Conservation (phyloP, 2,797 vertebrate genomes). For the Enteromius afrohamiltoni region DNA sequence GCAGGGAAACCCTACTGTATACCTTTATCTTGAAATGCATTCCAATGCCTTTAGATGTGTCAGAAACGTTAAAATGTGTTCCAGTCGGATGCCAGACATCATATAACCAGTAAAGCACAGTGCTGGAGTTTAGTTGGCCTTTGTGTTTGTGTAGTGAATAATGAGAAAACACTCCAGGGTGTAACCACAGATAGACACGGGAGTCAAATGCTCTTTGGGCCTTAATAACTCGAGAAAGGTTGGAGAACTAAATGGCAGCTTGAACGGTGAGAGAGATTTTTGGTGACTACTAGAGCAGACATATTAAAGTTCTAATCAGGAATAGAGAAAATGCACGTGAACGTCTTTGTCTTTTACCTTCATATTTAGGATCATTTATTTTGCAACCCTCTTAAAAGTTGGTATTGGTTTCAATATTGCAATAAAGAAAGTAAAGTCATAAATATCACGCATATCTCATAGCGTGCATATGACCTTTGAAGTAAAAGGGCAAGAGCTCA, state of each 20-base stretch:
- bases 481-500: slow-evolving; percentile 2
- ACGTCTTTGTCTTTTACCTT: not conserved
- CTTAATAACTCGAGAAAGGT: slow-evolving; percentile 28
- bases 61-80: slow-evolving; percentile 6
- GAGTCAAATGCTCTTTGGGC: slow-evolving; percentile 20
- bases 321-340: not conserved
- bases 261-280: not conserved
- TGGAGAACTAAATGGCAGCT: slow-evolving; percentile 18
- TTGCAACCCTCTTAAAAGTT: slow-evolving; percentile 18
- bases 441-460: not conserved
- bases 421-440: not conserved
- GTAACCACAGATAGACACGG: slow-evolving; percentile 16
- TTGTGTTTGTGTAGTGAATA: slow-evolving; percentile 29
- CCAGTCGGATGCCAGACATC: not conserved
- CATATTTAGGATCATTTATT: not conserved
- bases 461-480: not conserved
- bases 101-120: slow-evolving; percentile 1
- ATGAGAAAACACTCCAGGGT: slow-evolving; percentile 17
- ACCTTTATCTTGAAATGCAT: slow-evolving; percentile 2
- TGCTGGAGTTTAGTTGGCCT: slow-evolving; percentile 8
- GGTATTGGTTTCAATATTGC: slow-evolving; percentile 18
- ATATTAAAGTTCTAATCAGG: not conserved
- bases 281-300: not conserved
- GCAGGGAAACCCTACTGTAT: slow-evolving; percentile 28
- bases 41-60: slow-evolving; percentile 22